Evolutionary conservation across 2,888 invertebrate genomes (phyloP).

Genomic region (Erebia palarica): DNA sequence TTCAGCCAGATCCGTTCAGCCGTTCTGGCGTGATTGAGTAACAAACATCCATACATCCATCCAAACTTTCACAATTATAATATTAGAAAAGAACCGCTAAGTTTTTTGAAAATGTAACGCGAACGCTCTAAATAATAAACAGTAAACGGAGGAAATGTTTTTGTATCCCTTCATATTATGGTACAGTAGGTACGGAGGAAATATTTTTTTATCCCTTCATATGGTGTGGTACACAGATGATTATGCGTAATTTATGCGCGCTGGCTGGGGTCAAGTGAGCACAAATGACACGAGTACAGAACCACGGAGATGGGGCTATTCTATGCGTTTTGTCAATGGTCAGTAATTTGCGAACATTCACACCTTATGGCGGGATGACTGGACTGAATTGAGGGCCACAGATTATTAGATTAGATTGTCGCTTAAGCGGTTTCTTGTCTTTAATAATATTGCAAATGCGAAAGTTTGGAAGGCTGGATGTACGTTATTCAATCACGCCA

Average conservation of each 20-base stretch:
- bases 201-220: conserved; percentile 17
- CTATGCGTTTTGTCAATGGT: conserved; percentile 51
- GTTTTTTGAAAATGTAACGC: not conserved
- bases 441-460: no score
- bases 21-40: no score
- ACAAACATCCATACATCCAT: no score
- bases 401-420: no score
- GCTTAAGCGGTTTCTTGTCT: not conserved
- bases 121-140: not conserved
- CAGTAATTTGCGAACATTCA: conserved; percentile 54
- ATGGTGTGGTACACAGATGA: conserved; percentile 56
- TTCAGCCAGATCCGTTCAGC: no score
- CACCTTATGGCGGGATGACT: conserved; percentile 65
- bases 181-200: conserved; percentile 38
- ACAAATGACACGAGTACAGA: conserved; percentile 36
- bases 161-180: conserved; percentile 22
- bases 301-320: conserved; percentile 42
- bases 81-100: not conserved
- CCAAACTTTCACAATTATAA: not conserved
- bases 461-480: no score
- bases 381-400: conserved; percentile 41
- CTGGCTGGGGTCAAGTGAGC: conserved; percentile 77
- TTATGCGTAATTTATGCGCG: conserved; percentile 79
- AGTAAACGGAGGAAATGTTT: conserved; percentile 1
- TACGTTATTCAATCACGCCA: no score